Base-by-base conservation (phyloP, 2,797 vertebrate genomes). In the Silurus lanzhouensis region DNA sequence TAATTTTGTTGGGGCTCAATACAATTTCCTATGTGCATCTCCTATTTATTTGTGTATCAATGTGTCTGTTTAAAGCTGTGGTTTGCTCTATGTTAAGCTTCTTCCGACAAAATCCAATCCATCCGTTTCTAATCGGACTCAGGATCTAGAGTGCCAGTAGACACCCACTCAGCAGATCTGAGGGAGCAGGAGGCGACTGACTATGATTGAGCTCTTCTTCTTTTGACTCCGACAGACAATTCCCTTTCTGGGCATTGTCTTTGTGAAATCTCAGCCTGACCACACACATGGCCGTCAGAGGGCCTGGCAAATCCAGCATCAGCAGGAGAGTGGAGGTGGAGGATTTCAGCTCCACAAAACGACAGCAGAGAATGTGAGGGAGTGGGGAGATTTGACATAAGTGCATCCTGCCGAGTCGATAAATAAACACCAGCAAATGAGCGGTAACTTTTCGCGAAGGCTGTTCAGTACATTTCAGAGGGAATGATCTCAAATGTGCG, bases 201-300 rank as follows among this genome's bases (percentile, higher is more conserved):
- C 86, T 85, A 82, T 63, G 88, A 93, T 84, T 68, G 88, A 93
- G 92, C 90, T 91, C 91, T 93, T 83, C 81, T 72, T 85, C 87
- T 52, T 68, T 81, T 91, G 87, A 88, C 86, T 90, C 63, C 6
- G 46, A 81, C 76, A 87, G 80, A 81, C 68, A 90, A 88, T 86
- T 74, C 82, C 48, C 68, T 44, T 57, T 52, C 70, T 85, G 86
- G 81, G 44, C 71, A 81, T 83, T 84, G 83, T 89, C 81, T 86
- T 72, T 52, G 77, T 74, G 66, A 25, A 81, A 48, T 75, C 63
- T 81, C 57, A 61, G 75, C 83, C 72, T 81, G 91, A 85, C 89
- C 90, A 89, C 90, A 89, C 88, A 90, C 87, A 84, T 57, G 84
- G 86, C 83, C 72, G 31, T 85, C 80, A 58, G 82, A 79, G 70